Percentiles rank a stretch among this genome's conserved stretches.
These are phyloP conservation scores for Silurus asotus DNA, from an alignment of 2,113 vertebrate genomes.

Conservation along the genomic window DNA sequence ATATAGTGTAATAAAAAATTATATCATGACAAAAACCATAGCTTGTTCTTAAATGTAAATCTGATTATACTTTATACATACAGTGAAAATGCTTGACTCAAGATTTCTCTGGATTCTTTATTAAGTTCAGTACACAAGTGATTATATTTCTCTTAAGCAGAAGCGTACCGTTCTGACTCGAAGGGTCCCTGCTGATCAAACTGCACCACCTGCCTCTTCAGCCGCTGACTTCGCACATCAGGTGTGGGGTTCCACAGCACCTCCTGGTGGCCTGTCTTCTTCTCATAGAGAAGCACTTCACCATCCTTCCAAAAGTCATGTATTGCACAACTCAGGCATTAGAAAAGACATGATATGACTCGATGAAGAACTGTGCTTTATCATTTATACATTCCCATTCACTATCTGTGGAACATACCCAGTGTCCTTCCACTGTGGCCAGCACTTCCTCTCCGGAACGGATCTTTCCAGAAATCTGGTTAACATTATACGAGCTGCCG, in stretches of 20 bases:
- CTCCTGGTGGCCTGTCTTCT: conserved; percentile 71
- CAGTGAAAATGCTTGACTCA: neutral
- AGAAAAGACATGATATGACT: neutral
- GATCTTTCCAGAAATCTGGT: conserved; percentile 92
- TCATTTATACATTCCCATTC: neutral
- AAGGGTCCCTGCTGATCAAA: conserved; percentile 85
- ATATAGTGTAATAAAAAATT: neutral
- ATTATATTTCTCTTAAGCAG: neutral
- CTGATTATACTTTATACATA: neutral
- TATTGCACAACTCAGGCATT: neutral
- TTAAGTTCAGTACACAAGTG: neutral
- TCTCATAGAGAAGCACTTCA: conserved; percentile 86
- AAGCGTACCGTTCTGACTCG: conserved; percentile 87
- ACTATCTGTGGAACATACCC: conserved; percentile 74
- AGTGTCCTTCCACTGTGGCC: conserved; percentile 85
- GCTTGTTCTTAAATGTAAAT: neutral
- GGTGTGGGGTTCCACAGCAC: conserved; percentile 84
- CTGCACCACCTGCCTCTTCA: conserved; percentile 84
- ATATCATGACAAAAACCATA: neutral
- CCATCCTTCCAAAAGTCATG: conserved; percentile 76
- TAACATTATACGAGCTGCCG: conserved; percentile 80
- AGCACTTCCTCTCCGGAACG: conserved; percentile 79
- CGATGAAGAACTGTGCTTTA: neutral
- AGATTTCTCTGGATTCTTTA: neutral
- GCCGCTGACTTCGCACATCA: conserved; percentile 80